Evolutionary conservation across 2,113 vertebrate genomes (phyloP), one percentile per base, ranked within the genome.

Genomic region (Propithecus coquereli): DNA sequence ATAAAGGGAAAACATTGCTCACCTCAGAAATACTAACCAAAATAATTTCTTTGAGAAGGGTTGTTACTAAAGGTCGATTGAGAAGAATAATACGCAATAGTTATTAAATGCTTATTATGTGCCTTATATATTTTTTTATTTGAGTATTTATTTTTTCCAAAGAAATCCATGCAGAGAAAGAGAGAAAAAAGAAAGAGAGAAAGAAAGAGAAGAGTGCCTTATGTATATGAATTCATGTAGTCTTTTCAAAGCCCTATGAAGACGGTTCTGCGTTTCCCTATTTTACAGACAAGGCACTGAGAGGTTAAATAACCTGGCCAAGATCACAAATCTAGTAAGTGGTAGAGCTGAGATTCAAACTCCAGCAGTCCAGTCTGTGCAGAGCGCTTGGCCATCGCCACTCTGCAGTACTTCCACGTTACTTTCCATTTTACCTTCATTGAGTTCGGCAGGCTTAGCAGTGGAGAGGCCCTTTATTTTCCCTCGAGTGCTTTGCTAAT

Each of bases 1-100:
- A 25, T 76, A 90, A 94, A 74, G 17, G 45, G 76, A 97, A 97
- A 96, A 88, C 7, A 76, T 23, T 43, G 13, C 32, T 22, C 70
- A 80, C 81, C 74, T 96, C 90, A 82, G 54, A 91, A 96, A 47
- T 32, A 76, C 8, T 63, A 84, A 76, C 37, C 27, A 8, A 95
- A 90, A 73, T 76, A 45, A 74, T 90, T 90, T 94, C 3, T 74
- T 71, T 45, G 27, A 27, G 25, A 68, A 94, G 34, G 6, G 25
- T 5, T 47, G 23, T 59, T 54, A 25, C 43, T 43, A 54, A 13
- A 74, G 34, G 18, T 37, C 65, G 68, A 80, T 68, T 76, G 94
- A 70, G 22, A 76, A 71, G 37, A 86, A 70, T n/a, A 91, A 68
- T 50, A 70, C 4, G 30, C 34, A 93, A 20, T 30, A 80, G 76